Conservation (phyloP, 1,140 invertebrate genomes). For the Caenorhabditis briggsae region DNA sequence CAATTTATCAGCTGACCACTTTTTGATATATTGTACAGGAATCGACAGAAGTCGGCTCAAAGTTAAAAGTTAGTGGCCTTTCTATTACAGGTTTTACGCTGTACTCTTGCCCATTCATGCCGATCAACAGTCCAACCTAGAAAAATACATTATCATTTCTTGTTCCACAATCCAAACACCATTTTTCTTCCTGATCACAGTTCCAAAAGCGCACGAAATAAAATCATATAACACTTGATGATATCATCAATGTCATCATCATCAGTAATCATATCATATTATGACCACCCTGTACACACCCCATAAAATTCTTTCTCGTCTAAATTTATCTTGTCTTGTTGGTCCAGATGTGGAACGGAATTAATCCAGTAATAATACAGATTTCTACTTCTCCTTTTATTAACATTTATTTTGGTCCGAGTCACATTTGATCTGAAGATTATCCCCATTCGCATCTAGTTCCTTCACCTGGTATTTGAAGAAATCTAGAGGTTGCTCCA, state of each 20-base stretch:
- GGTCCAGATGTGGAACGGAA: neutral
- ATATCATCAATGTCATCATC: neutral
- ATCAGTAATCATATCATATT: neutral
- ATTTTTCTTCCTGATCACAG: neutral
- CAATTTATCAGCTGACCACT: too few relatives aligned
- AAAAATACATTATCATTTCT: too few relatives aligned
- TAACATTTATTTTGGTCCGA: neutral
- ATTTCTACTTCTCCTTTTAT: neutral
- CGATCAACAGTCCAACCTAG: too few relatives aligned
- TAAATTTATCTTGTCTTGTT: neutral
- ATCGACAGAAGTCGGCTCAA: too few relatives aligned
- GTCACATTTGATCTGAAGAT: conserved; percentile 2
- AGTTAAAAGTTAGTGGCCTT: too few relatives aligned
- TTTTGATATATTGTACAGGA: too few relatives aligned
- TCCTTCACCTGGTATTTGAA: too few relatives aligned
- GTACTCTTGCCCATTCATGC: too few relatives aligned
- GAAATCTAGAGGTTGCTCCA: too few relatives aligned
- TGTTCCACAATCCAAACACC: too few relatives aligned
- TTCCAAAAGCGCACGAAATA: neutral
- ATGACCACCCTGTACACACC: neutral
- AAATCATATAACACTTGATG: neutral
- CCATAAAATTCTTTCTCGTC: neutral
- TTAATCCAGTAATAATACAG: neutral
- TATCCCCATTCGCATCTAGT: neutral
- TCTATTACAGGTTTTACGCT: too few relatives aligned